Percentiles rank a stretch among this genome's conserved stretches.
These are phyloP conservation scores for Apogon talboti DNA, from an alignment of 2,797 vertebrate species.

Conservation along the genomic window DNA sequence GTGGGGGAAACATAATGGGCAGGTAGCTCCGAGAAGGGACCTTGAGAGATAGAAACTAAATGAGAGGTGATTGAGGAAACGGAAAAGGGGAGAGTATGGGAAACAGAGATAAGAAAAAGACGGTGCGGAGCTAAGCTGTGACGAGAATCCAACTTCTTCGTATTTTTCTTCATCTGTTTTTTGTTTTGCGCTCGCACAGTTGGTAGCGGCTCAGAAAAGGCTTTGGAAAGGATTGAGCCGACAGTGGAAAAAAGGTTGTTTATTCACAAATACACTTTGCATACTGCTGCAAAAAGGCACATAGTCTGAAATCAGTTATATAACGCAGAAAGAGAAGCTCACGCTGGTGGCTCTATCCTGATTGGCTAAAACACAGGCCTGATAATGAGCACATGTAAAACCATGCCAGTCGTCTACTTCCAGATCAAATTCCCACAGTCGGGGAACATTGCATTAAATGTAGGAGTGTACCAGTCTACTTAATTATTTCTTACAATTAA, in stretches of 20 bases:
- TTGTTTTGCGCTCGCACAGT: constrained; percentile 19
- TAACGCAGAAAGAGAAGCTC: constrained; percentile 16
- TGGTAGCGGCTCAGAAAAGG: constrained; percentile 27
- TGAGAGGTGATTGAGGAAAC: constrained; percentile 55
- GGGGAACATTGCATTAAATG: background rate
- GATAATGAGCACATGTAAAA: constrained; percentile 16
- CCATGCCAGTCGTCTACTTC: background rate
- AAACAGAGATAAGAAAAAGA: constrained; percentile 40
- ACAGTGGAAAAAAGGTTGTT: constrained; percentile 31
- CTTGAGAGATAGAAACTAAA: constrained; percentile 63
- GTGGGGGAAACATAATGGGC: constrained; percentile 47
- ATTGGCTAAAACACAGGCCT: constrained; percentile 3
- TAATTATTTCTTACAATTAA: background rate
- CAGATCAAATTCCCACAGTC: background rate
- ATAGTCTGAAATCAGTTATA: constrained; percentile 22
- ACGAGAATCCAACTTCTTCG: constrained; percentile 22
- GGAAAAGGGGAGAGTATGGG: constrained; percentile 23
- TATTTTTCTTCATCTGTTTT: constrained; percentile 17
- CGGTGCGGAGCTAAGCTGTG: constrained; percentile 4
- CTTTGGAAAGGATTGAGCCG: constrained; percentile 17
- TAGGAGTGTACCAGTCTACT: background rate
- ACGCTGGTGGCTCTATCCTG: constrained; percentile 6
- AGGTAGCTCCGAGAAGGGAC: constrained; percentile 54
- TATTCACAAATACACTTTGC: constrained; percentile 10
- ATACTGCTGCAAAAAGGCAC: constrained; percentile 22